Evolutionary conservation across 1,140 invertebrate species (phyloP), one percentile per base, ranked within the genome.

Genomic region (Proctacanthus coquilletti): DNA sequence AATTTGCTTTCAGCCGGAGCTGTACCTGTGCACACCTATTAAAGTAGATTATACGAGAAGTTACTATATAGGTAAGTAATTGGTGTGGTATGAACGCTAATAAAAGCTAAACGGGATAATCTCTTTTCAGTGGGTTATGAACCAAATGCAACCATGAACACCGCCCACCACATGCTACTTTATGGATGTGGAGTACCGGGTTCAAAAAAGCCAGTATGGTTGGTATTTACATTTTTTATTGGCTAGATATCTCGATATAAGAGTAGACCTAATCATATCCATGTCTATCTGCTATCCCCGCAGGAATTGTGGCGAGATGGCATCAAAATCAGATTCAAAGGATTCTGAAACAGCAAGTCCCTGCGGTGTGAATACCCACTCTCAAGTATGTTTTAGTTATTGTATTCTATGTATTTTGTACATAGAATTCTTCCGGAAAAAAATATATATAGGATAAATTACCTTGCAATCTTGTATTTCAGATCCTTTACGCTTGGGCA

Each of bases 401-500:
- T 32, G 21, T 19, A 41, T 5, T 18, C 34, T n/a, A 31, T 19
- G 14, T 18, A 9, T 41, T 8, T 2, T 3, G 34, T 13, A 8
- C 21, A 21, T 34, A 17, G 11, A 8, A 8, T 27, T 34, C 17
- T 15, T 5, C 4, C 4, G 5, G 3, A 4, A 17, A 9, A 18
- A 15, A 34, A 5, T 11, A 9, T 11, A 25, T 25, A 25, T 32
- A 32, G 11, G 32, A 11, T 34, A 33, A 11, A 32, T 18, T 39
- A 23, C 20, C 4, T 34, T 21, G 10, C 5, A 38, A 38, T 34
- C 35, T 19, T 44, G 37, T 39, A 23, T 45, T 48, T 31, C 47
- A 91, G 75, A 85, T 97, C 42, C 69, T 98, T 14, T 98, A 96
- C 64, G 93, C 93, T 0, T 98, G 94, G 94, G 94, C 92, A 3